Percentiles rank a stretch among this genome's conserved stretches.
Conservation (phyloP, 2,888 invertebrate genomes). For the Seladonia tumulorum region DNA sequence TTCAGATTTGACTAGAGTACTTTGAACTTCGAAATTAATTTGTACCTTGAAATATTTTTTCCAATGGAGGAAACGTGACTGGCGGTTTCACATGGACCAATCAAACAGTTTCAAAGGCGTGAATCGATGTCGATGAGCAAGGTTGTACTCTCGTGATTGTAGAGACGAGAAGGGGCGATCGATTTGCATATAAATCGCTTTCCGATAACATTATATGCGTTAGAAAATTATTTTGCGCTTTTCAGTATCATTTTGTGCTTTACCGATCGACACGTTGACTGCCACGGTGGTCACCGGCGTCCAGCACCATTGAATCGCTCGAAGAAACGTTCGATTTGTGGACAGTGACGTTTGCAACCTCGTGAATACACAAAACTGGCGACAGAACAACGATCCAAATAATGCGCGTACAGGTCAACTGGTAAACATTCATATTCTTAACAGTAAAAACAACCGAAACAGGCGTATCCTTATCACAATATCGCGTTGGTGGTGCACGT, state of each 20-base stretch:
- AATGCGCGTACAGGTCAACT: neutral
- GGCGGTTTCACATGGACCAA: neutral
- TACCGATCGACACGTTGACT: constrained; percentile 8
- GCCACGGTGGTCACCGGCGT: constrained; percentile 3
- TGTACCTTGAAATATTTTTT: too few relatives aligned
- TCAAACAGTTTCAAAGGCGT: constrained; percentile 12
- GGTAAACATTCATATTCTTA: neutral
- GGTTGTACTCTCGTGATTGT: neutral
- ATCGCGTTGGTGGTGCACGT: neutral
- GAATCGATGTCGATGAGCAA: constrained; percentile 12
- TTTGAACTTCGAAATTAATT: neutral
- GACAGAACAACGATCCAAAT: constrained; percentile 4
- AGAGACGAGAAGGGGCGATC: neutral
- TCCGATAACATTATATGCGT: neutral
- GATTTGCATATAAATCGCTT: neutral
- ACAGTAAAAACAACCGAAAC: constrained; percentile 10
- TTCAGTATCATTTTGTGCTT: neutral
- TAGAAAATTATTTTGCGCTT: constrained; percentile 13
- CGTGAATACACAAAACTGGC: neutral
- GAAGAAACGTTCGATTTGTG: neutral
- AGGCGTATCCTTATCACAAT: constrained; percentile 13
- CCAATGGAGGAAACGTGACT: neutral
- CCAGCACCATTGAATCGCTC: neutral
- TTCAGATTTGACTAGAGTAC: neutral
- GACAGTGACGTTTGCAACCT: neutral